Conservation (phyloP, 2,888 invertebrate species). For the Blastobasis adustella region DNA sequence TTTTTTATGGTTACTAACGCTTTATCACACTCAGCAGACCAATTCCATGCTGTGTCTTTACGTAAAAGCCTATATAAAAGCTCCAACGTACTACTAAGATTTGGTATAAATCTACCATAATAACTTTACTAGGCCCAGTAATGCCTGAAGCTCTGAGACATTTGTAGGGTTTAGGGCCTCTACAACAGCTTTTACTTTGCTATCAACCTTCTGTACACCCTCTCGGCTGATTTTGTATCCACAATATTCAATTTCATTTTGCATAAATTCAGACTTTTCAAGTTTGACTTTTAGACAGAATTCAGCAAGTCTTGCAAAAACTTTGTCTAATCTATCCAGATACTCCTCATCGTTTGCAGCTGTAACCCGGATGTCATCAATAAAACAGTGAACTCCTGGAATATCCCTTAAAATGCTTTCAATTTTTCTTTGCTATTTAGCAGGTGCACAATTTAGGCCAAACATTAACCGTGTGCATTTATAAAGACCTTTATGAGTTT, state of each 20-base stretch:
- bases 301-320: not conserved
- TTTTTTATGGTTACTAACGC: not conserved
- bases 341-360: not conserved
- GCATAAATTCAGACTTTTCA: not conserved
- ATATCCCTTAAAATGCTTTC: not conserved
- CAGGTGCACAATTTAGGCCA: not conserved
- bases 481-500: not conserved
- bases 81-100: not conserved
- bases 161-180: not conserved
- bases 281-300: not conserved
- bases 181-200: not conserved
- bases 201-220: not conserved
- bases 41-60: not conserved
- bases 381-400: slow-evolving; percentile 2
- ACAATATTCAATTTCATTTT: slow-evolving; percentile 2
- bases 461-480: not conserved
- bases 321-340: not conserved
- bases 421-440: slow-evolving; percentile 3
- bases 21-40: slow-evolving; percentile 1
- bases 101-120: not conserved
- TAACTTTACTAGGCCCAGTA: not conserved
- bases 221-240: not conserved
- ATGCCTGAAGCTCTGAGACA: not conserved
- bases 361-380: slow-evolving; percentile 1
- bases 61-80: not conserved